phyloP scores from a whole-genome alignment of 2,113 vertebrate genomes.

The Xiphias gladius region DNA sequence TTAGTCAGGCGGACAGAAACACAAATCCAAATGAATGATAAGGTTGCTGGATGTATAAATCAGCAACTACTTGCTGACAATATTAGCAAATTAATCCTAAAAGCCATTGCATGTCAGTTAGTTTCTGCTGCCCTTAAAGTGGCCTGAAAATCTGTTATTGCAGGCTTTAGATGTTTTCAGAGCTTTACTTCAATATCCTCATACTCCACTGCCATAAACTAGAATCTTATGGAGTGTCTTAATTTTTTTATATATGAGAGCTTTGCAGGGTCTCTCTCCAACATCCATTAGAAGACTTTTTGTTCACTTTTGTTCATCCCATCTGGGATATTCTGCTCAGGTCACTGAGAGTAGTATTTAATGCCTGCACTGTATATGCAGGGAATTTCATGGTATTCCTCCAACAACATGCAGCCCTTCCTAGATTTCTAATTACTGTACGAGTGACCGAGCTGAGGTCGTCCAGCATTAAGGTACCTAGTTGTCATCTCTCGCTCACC shows the following conservation, averaged over 20 bases:
- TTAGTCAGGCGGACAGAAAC: background rate
- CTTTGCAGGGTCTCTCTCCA: background rate
- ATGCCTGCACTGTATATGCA: background rate
- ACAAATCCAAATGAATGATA: background rate
- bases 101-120: background rate
- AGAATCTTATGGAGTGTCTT: background rate
- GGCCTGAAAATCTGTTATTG: background rate
- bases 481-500: conserved; percentile 16
- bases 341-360: background rate
- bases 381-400: background rate
- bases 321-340: background rate
- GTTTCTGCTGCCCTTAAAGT: background rate
- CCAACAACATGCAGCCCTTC: background rate
- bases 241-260: background rate
- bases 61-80: background rate
- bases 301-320: background rate
- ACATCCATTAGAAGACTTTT: background rate
- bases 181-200: background rate
- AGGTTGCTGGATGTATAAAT: background rate
- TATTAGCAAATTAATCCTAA: background rate
- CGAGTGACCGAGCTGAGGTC: background rate
- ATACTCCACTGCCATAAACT: background rate
- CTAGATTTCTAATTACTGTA: background rate
- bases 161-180: background rate
- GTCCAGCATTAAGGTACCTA: background rate